Conservation (phyloP, 64 coral and sea anemone genomes). For the Stichodactyla mertensii region DNA sequence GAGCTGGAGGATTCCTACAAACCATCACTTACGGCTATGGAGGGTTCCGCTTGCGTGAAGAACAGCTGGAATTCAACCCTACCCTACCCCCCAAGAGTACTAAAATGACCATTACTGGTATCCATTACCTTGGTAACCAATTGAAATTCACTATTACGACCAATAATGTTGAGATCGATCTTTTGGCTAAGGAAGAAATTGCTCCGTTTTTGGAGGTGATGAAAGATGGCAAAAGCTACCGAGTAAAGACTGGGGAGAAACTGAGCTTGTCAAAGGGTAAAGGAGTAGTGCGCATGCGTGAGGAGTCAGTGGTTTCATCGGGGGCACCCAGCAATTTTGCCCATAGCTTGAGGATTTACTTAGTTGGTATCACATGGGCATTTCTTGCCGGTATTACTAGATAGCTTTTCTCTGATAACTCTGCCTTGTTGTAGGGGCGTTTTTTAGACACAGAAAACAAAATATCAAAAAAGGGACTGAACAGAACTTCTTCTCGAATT, state of each 20-base stretch:
- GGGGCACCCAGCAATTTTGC: background rate
- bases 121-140: conserved; percentile 68
- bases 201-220: conserved; percentile 57
- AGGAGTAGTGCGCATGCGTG: conserved; percentile 59
- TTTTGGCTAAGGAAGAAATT: conserved; percentile 48
- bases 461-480: no score
- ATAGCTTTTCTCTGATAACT: background rate
- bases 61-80: conserved; percentile 53
- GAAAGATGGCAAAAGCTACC: conserved; percentile 16
- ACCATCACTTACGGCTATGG: conserved; percentile 85
- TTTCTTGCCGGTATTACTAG: background rate
- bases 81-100: conserved; percentile 62
- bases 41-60: conserved; percentile 55
- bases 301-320: conserved; percentile 19
- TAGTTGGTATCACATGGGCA: background rate
- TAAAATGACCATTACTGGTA: conserved; percentile 48
- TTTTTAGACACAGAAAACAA: background rate
- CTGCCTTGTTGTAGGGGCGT: background rate
- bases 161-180: conserved; percentile 34
- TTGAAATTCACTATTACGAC: conserved; percentile 49
- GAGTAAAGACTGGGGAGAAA: conserved; percentile 34
- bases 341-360: background rate
- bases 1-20: conserved; percentile 83
- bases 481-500: no score
- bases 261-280: conserved; percentile 25